Evolutionary conservation across 2,113 vertebrate species (phyloP).

Genomic region (Dasyurus viverrinus): DNA sequence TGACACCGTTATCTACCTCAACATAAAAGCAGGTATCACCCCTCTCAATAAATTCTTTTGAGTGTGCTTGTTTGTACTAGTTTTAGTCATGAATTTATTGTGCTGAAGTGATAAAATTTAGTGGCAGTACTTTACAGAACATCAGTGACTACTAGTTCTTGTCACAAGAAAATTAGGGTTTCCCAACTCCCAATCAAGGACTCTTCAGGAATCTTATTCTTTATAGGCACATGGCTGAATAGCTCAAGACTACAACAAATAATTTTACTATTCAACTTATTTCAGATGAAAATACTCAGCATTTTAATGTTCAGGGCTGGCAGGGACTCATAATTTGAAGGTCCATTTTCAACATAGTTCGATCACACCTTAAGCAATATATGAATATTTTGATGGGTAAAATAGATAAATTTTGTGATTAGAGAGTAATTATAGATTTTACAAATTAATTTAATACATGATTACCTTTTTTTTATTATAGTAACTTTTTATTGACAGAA

Average conservation of each 20-base stretch:
- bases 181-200: neutral
- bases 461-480: too few species aligned
- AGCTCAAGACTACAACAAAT: neutral
- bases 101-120: conserved; percentile 13
- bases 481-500: too few species aligned
- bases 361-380: conserved; percentile 13
- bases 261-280: neutral
- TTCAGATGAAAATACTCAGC: neutral
- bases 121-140: neutral
- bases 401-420: neutral
- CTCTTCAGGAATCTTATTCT: neutral
- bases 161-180: neutral
- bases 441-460: neutral
- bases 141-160: neutral
- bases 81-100: conserved; percentile 26
- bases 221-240: neutral
- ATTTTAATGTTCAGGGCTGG: conserved; percentile 14
- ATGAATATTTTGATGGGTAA: conserved; percentile 13
- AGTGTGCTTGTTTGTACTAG: neutral
- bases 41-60: neutral
- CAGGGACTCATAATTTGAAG: neutral
- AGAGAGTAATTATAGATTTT: neutral
- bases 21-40: neutral
- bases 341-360: neutral
- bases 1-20: neutral